Conservation (phyloP, 2,113 vertebrate genomes). For the Dolichotis patagonum region DNA sequence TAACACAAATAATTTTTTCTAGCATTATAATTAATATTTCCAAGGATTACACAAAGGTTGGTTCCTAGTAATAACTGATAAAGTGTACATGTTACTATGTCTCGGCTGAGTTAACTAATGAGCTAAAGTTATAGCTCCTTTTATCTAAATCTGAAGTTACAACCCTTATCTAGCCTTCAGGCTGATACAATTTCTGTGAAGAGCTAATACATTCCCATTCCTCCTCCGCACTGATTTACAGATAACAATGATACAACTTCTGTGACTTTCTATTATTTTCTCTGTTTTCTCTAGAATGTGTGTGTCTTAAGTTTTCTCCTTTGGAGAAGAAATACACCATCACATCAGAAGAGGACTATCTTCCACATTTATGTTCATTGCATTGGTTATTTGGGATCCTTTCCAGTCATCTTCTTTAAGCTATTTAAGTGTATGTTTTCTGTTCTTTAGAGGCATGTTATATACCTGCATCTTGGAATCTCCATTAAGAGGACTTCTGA, state of each 20-base stretch:
- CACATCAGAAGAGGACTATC: not conserved
- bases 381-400: not conserved
- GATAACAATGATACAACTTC: not conserved
- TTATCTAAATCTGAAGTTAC: not conserved
- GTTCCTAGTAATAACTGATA: not conserved
- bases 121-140: not conserved
- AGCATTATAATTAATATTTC: not conserved
- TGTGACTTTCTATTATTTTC: not conserved
- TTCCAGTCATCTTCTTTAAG: not conserved
- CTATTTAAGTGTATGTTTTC: too few species aligned
- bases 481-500: not conserved
- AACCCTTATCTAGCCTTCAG: not conserved
- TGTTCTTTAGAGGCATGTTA: not conserved
- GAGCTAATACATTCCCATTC: not conserved
- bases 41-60: not conserved
- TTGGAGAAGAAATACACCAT: not conserved
- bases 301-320: not conserved
- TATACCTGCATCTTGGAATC: not conserved
- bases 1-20: not conserved
- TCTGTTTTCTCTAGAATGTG: not conserved
- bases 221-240: not conserved
- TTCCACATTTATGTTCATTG: not conserved
- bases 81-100: not conserved
- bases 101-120: not conserved
- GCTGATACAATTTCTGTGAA: not conserved